Base-by-base conservation (phyloP, 1,140 invertebrate species). In the Yoshiicerus persimilis region DNA sequence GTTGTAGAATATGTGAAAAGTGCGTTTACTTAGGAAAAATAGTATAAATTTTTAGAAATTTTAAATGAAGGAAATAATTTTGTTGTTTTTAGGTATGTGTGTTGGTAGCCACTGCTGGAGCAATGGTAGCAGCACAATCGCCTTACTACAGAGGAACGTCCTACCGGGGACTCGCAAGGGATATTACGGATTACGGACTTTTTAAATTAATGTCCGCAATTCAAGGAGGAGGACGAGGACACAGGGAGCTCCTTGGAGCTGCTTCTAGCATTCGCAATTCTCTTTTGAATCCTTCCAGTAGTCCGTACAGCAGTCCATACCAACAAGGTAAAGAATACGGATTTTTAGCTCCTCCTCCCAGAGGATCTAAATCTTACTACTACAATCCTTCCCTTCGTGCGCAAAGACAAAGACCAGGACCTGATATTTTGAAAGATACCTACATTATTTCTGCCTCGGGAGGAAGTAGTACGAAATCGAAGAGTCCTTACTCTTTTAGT, bases 161-260 rank as follows among this genome's bases (percentile, higher is more conserved):
- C 23, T 64, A 86, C 16, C 84, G 41, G 16, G 47, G 84, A 30
- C 32, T 66, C 4, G 56, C 84, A 34, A 66, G 62, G 11, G 47
- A 86, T 4, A 88, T 88, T 30, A 66, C 87, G 9, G 87, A 88
- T 30, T 84, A 30, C n/a, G 84, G 83, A n/a, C 23, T 88, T 0
- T 32, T 34, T 11, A 88, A 56, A 32, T n/a, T 88, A 8, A 34
- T 88, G 36, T 86, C 83, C 0, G 39, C 87, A 4, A 77, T 88
- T 56, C 83, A 66, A n/a, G 83, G 84, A 32, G 87, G 83, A 0
- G 84, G 84, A 1, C n/a, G 87, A 3, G 87, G 87, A 38, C 87
- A 88, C 23, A 34, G 87, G 23, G 87, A 88, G 11, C n/a, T 88
- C 16, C 27, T 88, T 0, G 47, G 47, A 70, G 32, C 83, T n/a